Evolutionary conservation across 2,888 invertebrate species (phyloP), one percentile per base, ranked within the genome.

Genomic region (Globia sparganii): DNA sequence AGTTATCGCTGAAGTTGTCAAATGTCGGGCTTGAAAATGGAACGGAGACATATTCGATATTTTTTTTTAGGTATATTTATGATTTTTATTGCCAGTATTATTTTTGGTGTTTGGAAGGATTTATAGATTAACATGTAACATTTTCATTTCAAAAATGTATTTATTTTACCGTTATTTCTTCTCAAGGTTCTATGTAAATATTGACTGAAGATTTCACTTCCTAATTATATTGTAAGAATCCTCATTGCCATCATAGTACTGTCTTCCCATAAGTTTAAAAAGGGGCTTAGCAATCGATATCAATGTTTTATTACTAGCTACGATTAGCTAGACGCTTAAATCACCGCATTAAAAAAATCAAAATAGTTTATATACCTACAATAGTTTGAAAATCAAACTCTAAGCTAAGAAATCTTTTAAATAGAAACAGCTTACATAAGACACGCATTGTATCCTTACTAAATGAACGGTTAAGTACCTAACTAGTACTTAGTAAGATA

Each of bases 381-480:
- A 31, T 5, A 53, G 6, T n/a, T 64, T 4, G 13, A 43, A 61
- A 72, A 73, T 13, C 59, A 53, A 61, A 34, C 0, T 0, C 2
- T 18, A 18, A 1, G 0, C 18, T 31, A n/a, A 18, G 25, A 21
- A 49, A 49, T 6, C 58, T 40, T n/a, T 28, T 0, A 59, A 59
- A 61, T 34, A 25, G 15, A 25, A 31, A 40, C 15, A 43, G 0
- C n/a, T 18, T 56, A 40, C n/a, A 28, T 9, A 49, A 66, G 5
- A 31, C n/a, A 34, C 0, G 28, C n/a, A 28, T 28, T 56, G 11
- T 11, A 4, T 28, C 28, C 62, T 6, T 4, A 15, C 56, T 21
- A 58, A 78, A 78, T 49, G 13, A 66, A 59, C 59, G n/a, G 31
- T n/a, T 74, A 74, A 74, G 43, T 43, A 75, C 2, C 6, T 43